Base-by-base conservation (phyloP, 2,888 invertebrate genomes). In the Hanleya hanleyi region DNA sequence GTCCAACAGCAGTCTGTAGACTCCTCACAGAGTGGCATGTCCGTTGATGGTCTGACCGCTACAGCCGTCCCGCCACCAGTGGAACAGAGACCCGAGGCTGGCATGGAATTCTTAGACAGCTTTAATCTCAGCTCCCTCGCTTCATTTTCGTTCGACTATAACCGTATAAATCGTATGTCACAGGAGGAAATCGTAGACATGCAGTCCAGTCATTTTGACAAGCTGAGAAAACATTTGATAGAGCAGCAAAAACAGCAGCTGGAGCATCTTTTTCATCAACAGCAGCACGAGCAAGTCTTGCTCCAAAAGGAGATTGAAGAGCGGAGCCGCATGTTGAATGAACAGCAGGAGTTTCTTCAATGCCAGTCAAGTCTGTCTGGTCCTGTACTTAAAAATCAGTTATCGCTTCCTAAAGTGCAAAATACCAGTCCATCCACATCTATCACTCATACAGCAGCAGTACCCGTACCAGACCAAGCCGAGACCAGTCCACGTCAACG, bases 161-260 rank as follows among this genome's bases (percentile, higher is more conserved):
- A 15, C 36, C 18, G 29, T 18, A 75, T 82, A 70, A 76, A 78
- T 29, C 77, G 78, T 49, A 69, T 83, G 38, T 78, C 82, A 1
- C 83, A 84, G 71, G 83, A 82, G 22, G 83, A 86, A 33, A 35
- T 85, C 12, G 75, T 85, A 33, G 67, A 77, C 26, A 75, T 84
- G 29, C 87, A 87, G 65, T 72, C 82, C 38, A 78, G 82, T 62
- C 82, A 86, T 71, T 88, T 88, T 81, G 84, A 88, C 64, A 64
- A 77, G 22, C 70, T 84, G 64, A 79, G 82, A 15, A 77, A 83
- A 62, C 83, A 84, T 79, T 78, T 87, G 82, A 84, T 86, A 82
- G 92, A 92, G 41, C 93, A 94, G 77, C 94, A 95, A 84, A 92
- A 93, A 7, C 75, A 77, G 18, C 86, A 87, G 50, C 78, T 87